Evolutionary conservation across 2,888 invertebrate genomes (phyloP).

Genomic region (Strigamia crassipes): DNA sequence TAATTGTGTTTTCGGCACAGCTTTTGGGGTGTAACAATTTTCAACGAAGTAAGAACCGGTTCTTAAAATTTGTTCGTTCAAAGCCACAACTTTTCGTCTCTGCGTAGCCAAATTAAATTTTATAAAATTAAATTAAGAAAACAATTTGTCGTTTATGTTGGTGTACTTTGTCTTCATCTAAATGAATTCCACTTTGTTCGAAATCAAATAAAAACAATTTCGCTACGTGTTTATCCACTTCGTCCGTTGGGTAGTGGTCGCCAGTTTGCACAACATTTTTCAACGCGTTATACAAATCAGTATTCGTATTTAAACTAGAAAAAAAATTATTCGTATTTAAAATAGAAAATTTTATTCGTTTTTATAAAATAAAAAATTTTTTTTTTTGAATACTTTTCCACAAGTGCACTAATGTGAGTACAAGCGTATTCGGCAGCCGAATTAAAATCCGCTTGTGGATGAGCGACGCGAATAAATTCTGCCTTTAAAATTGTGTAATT

Average conservation of each 20-base stretch:
- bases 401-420: conserved; percentile 83
- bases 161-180: conserved; percentile 70
- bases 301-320: conserved; percentile 84
- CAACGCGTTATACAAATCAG: conserved; percentile 77
- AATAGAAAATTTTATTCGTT: too few relatives aligned
- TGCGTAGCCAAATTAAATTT: conserved; percentile 51
- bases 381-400: conserved; percentile 76
- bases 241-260: conserved; percentile 68
- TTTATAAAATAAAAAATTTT: neutral
- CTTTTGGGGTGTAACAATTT: conserved; percentile 63
- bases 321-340: too few relatives aligned
- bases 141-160: too few relatives aligned
- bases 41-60: conserved; percentile 59
- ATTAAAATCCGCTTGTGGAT: conserved; percentile 77
- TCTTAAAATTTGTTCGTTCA: conserved; percentile 82
- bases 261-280: conserved; percentile 71
- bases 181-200: conserved; percentile 95
- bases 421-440: conserved; percentile 88
- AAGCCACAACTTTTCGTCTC: conserved; percentile 70
- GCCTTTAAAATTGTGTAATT: conserved; percentile 61
- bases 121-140: too few relatives aligned
- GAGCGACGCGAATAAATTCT: conserved; percentile 92
- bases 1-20: conserved; percentile 69
- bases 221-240: conserved; percentile 83
- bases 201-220: conserved; percentile 86